Percentiles rank a stretch among this genome's conserved stretches.
Evolutionary conservation across 2,113 vertebrate genomes (phyloP).

Genomic region (Tichodroma muraria): DNA sequence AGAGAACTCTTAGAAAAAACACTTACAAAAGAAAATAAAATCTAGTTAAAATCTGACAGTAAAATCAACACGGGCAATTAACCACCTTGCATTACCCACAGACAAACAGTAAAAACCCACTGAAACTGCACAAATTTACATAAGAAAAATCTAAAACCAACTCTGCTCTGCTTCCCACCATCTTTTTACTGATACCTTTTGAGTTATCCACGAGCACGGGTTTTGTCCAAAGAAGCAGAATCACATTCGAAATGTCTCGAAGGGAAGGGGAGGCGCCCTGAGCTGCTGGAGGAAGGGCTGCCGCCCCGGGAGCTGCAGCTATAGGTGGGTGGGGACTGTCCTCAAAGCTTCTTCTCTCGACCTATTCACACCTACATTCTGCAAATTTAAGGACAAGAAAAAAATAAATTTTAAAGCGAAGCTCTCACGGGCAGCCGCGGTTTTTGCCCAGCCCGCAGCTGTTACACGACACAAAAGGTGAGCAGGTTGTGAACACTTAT

Average conservation of each 20-base stretch:
- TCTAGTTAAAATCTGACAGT: conserved; percentile 20
- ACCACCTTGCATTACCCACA: conserved; percentile 5
- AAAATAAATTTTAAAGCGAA: neutral
- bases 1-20: conserved; percentile 44
- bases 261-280: neutral
- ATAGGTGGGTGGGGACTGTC: conserved; percentile 83
- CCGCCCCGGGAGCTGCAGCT: conserved; percentile 2
- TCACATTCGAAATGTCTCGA: neutral
- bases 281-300: conserved; percentile 12
- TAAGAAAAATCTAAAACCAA: neutral
- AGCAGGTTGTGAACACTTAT: neutral
- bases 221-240: neutral
- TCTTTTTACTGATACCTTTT: neutral
- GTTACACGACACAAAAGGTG: fast-evolving
- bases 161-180: neutral
- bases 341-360: conserved; percentile 79
- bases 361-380: conserved; percentile 86
- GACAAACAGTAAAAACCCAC: conserved; percentile 12
- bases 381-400: conserved; percentile 21
- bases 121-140: conserved; percentile 16
- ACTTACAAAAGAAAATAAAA: conserved; percentile 24
- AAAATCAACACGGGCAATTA: neutral
- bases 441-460: neutral
- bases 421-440: fast-evolving
- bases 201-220: neutral